Evolutionary conservation across 2,113 vertebrate species (phyloP), one percentile per base, ranked within the genome.

Genomic region (Lampris megalopsis): DNA sequence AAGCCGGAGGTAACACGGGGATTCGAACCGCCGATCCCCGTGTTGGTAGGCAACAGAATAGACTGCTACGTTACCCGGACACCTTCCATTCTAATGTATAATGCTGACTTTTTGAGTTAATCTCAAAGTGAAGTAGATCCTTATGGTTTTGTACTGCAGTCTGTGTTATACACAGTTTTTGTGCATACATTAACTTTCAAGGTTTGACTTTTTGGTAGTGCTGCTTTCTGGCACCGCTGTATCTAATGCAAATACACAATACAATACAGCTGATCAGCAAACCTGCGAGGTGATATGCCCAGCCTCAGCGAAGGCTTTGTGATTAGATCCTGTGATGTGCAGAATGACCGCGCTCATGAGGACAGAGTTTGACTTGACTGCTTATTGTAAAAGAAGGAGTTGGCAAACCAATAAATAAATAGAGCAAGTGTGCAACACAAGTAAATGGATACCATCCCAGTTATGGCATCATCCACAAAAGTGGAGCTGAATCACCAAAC

Each of bases 391-490:
- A 75, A 69, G 4, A 11, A 41, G 36, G 48, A 36, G 42, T 5
- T 42, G 43, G 68, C 38, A n/a, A 41, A 24, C 24, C 24, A 24
- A 24, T 24, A 24, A 24, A 24, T 24, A 24, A 24, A 24, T 24
- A 57, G 38, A 50, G 52, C 74, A 54, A 2, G 6, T 4, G 9
- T 4, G n/a, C 9, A 58, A 63, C 62, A 70, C 10, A 65, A 71
- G 42, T 60, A 45, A 75, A 81, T 70, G 48, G 42, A 66, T 61
- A 48, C 68, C 24, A 80, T 68, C 58, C 75, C 9, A 61, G 54
- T 42, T 68, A 69, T 45, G 47, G 59, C 52, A 41, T 81, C 56
- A 48, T 57, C 47, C 40, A 62, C 65, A n/a, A 65, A 56, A 63
- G 40, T 54, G 45, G 9, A 81, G 45, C 50, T 66, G n/a, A 81